A percentile compares a stretch with the other conserved stretches of the same genome.
phyloP scores from a whole-genome alignment of 2,113 vertebrate species.

The Engystomops pustulosus region DNA sequence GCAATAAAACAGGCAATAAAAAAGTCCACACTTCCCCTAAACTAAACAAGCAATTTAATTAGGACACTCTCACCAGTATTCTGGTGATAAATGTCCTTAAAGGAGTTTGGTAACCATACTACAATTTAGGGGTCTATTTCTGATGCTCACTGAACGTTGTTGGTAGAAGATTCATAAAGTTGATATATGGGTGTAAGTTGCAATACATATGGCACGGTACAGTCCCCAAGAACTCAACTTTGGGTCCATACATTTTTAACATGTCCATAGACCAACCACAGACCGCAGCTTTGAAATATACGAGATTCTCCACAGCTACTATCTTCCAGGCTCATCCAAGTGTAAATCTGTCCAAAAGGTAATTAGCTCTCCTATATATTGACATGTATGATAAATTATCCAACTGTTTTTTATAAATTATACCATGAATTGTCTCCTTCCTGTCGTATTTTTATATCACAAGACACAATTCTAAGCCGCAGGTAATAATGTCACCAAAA shows the following conservation, averaged over 20 bases:
- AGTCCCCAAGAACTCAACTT: neutral
- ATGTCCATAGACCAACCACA: too few relatives aligned
- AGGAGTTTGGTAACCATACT: too few relatives aligned
- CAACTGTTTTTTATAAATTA: neutral
- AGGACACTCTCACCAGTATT: too few relatives aligned
- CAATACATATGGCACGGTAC: neutral
- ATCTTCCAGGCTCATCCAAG: neutral
- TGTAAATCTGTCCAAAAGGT: neutral
- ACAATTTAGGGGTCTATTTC: too few relatives aligned
- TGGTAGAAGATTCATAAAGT: too few relatives aligned
- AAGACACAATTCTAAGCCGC: neutral
- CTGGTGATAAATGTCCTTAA: too few relatives aligned
- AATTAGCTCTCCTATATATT: neutral
- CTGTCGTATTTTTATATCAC: neutral
- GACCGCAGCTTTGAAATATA: too few relatives aligned
- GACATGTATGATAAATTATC: neutral
- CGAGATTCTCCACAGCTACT: neutral
- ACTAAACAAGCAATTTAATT: too few relatives aligned
- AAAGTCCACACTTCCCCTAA: too few relatives aligned
- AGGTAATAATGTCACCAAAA: neutral
- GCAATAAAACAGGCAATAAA: too few relatives aligned
- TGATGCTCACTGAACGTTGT: too few relatives aligned
- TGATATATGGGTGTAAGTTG: neutral
- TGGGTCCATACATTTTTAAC: neutral
- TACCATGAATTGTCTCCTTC: neutral